A percentile compares a stretch with the other conserved stretches of the same genome.
These are phyloP conservation scores for Trissolcus brochymenae DNA, from an alignment of 2,888 invertebrate species.

Conservation along the genomic window DNA sequence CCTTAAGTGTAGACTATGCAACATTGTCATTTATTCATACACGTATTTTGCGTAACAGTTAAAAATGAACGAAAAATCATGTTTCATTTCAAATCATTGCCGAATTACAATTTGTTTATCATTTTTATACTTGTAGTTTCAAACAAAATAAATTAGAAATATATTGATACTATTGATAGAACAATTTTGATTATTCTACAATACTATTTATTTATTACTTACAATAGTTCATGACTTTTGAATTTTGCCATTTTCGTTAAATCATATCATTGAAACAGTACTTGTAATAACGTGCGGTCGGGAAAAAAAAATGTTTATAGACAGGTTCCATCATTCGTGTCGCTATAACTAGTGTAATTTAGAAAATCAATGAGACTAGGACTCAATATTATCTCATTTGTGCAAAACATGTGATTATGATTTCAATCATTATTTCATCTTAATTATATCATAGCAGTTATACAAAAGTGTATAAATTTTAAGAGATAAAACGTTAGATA, in stretches of 20 bases:
- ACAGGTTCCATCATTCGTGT: not conserved
- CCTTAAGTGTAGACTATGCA: slow-evolving; percentile 6
- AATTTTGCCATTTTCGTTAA: not conserved
- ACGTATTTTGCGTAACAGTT: slow-evolving; percentile 4
- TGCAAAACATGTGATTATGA: slow-evolving; percentile 1
- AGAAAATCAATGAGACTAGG: not conserved
- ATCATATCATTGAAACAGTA: not conserved
- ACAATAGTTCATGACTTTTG: no score
- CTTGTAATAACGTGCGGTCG: not conserved
- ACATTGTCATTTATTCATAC: not conserved
- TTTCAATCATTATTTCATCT: not conserved
- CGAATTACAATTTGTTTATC: slow-evolving; percentile 14
- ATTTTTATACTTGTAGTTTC: slow-evolving; percentile 13
- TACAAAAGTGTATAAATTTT: slow-evolving; percentile 1
- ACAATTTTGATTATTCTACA: slow-evolving; percentile 1
- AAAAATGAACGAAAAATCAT: not conserved
- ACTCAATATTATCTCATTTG: not conserved
- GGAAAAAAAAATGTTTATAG: slow-evolving; percentile 2
- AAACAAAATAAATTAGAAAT: slow-evolving; percentile 8
- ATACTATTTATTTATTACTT: not conserved
- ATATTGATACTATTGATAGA: slow-evolving; percentile 8
- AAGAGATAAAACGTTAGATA: not conserved
- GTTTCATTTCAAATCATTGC: not conserved
- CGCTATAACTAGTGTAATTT: not conserved
- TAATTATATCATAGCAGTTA: not conserved